These are phyloP conservation scores for Tragelaphus scriptus DNA, from an alignment of 2,113 vertebrate species.

Conservation along the genomic window DNA sequence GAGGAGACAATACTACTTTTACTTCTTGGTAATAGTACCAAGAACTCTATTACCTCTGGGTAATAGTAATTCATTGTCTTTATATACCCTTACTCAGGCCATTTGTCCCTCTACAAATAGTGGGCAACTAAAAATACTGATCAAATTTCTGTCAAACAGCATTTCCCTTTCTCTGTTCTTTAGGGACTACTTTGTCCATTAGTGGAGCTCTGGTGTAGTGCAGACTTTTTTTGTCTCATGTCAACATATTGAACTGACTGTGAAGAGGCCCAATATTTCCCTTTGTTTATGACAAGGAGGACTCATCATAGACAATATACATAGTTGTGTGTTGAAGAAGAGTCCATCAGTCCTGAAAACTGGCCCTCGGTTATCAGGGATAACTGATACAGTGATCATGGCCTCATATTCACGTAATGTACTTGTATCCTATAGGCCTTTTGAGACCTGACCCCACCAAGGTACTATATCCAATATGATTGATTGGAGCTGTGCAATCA, in stretches of 20 bases:
- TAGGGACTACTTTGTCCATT: not conserved
- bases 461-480: not conserved
- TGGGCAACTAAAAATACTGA: not conserved
- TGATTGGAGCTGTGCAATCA: not conserved
- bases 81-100: not conserved
- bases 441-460: not conserved
- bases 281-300: not conserved
- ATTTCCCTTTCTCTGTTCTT: not conserved
- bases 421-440: not conserved
- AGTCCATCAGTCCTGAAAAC: not conserved
- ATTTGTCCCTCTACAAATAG: not conserved
- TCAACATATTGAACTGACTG: not conserved
- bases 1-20: not conserved
- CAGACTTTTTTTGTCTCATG: not conserved
- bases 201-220: not conserved
- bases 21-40: not conserved
- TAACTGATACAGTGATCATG: not conserved
- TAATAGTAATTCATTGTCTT: not conserved
- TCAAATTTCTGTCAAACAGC: not conserved
- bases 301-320: not conserved
- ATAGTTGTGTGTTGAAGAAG: not conserved
- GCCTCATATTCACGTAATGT: not conserved
- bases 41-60: not conserved
- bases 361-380: not conserved
- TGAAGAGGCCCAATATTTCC: not conserved